A percentile compares a stretch with the other conserved stretches of the same genome.
These are phyloP conservation scores for Karalla daura DNA, from an alignment of 2,797 vertebrate species.

Conservation along the genomic window DNA sequence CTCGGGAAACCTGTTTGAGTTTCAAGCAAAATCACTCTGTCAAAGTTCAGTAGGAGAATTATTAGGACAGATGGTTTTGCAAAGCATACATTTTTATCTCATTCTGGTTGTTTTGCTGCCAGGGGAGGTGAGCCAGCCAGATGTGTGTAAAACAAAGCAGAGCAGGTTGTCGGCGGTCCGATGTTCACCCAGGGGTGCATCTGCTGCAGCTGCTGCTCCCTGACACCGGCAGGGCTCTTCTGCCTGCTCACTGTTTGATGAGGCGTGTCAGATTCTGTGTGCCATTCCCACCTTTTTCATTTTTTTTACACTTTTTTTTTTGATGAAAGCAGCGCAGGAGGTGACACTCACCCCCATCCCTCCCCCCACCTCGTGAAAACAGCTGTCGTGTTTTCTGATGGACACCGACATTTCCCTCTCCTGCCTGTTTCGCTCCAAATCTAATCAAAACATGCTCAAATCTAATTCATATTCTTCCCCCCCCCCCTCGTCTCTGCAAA, in stretches of 20 bases:
- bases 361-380: too few species aligned
- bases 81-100: conserved; percentile 3
- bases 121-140: background rate
- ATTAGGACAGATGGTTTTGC: conserved; percentile 16
- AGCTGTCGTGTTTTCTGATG: conserved; percentile 1
- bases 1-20: background rate
- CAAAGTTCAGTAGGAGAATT: background rate
- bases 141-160: conserved; percentile 1
- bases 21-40: background rate
- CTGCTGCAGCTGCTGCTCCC: conserved; percentile 27
- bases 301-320: too few species aligned
- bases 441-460: conserved; percentile 14
- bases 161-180: conserved; percentile 17
- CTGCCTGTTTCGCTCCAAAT: conserved; percentile 21
- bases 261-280: conserved; percentile 7
- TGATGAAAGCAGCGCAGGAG: conserved; percentile 22
- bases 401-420: conserved; percentile 13
- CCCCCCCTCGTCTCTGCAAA: conserved; percentile 14
- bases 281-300: conserved; percentile 12
- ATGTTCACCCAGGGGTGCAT: conserved; percentile 13
- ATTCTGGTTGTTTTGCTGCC: conserved; percentile 4
- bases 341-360: background rate
- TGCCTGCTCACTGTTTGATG: conserved; percentile 17
- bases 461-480: conserved; percentile 3
- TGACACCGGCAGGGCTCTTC: conserved; percentile 24